Conservation (phyloP, 2,888 invertebrate genomes). For the Xanthia togata region DNA sequence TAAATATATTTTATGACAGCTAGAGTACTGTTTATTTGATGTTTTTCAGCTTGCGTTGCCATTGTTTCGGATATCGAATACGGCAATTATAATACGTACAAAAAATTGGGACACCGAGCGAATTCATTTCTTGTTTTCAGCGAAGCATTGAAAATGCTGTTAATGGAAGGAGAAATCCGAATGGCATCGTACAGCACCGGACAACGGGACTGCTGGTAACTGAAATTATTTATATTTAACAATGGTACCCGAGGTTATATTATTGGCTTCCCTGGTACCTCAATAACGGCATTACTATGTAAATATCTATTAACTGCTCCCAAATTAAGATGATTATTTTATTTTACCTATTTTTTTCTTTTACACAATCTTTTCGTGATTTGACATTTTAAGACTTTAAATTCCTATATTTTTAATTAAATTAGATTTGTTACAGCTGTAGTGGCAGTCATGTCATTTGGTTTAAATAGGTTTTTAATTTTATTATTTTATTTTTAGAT, state of each 20-base stretch:
- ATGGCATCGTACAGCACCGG: constrained; percentile 61
- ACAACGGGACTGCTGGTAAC: constrained; percentile 57
- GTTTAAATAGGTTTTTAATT: too few relatives aligned
- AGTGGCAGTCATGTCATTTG: too few relatives aligned
- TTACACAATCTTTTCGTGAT: too few relatives aligned
- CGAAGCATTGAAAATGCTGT: constrained; percentile 60
- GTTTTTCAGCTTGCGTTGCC: constrained; percentile 16
- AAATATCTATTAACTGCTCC: too few relatives aligned
- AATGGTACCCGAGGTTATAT: constrained; percentile 77
- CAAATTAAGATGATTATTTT: too few relatives aligned
- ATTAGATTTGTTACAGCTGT: too few relatives aligned
- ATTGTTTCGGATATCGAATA: constrained; percentile 26
- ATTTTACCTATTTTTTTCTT: too few relatives aligned
- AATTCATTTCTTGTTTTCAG: constrained; percentile 53
- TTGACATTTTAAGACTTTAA: too few relatives aligned
- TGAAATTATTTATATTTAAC: constrained; percentile 73
- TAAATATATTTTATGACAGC: constrained; percentile 11
- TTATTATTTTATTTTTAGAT: too few relatives aligned
- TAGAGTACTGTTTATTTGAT: constrained; percentile 20
- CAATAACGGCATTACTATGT: too few relatives aligned
- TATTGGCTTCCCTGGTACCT: too few relatives aligned
- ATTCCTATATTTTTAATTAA: too few relatives aligned
- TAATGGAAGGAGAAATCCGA: constrained; percentile 64
- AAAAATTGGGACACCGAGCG: constrained; percentile 34
- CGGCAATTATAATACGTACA: constrained; percentile 35